Conservation (phyloP, 2,888 invertebrate species). For the Caenorhabditis wallacei region DNA sequence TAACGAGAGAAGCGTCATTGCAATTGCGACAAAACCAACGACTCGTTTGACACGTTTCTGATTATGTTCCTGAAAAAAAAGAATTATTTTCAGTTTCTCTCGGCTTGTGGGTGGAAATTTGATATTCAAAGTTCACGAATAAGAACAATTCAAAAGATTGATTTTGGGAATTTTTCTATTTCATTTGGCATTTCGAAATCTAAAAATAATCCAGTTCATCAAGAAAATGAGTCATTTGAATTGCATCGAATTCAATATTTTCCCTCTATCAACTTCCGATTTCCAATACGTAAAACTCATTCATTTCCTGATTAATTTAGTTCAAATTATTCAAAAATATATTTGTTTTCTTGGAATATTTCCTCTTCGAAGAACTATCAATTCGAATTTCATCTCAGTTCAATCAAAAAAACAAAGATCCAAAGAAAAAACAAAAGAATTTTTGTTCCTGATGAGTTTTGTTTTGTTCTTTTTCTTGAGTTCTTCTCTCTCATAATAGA, state of each 20-base stretch:
- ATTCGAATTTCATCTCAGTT: background rate
- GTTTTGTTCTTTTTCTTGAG: constrained; percentile 7
- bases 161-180: background rate
- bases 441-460: constrained; percentile 35
- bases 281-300: too few species aligned
- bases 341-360: too few species aligned
- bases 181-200: too few species aligned
- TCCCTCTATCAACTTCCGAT: too few species aligned
- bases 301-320: too few species aligned
- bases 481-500: constrained; percentile 31
- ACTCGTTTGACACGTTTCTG: constrained; percentile 80
- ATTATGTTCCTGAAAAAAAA: constrained; percentile 71
- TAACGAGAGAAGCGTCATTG: constrained; percentile 77
- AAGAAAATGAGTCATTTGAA: too few species aligned
- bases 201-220: too few species aligned
- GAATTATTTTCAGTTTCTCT: constrained; percentile 2
- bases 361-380: background rate
- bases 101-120: constrained; percentile 10
- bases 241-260: too few species aligned
- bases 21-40: constrained; percentile 78
- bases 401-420: constrained; percentile 13
- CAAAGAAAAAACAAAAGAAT: background rate
- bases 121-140: background rate
- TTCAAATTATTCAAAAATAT: too few species aligned
- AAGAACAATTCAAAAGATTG: too few species aligned